Base-by-base conservation (phyloP, 2,797 vertebrate species). In the Prunella strophiata region DNA sequence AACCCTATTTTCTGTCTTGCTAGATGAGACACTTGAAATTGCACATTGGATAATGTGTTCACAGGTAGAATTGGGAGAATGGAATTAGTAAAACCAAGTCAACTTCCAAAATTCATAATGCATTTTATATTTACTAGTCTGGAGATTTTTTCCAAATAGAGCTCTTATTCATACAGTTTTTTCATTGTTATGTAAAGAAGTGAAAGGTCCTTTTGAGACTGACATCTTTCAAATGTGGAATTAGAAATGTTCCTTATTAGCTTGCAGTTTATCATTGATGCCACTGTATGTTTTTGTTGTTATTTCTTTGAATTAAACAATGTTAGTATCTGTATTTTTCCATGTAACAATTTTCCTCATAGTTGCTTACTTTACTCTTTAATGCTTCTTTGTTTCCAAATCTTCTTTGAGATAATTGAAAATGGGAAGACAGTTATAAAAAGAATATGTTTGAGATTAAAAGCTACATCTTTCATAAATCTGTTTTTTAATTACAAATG, bases 401-500 rank as follows among this genome's bases (percentile, higher is more conserved):
- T 93, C 61, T 70, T 93, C 54, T 74, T 70, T 76, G 57, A 85
- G 66, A 91, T 67, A 54, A 91, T 16, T 87, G 63, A 88, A 91
- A 91, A 83, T n/a, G 34, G 29, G 45, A 96, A 74, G 34, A 92
- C 59, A 61, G 43, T 85, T 93, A 82, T 80, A 74, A 96, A 92
- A 92, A 65, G 83, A 91, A 62, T 47, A 71, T 51, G 48, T 81
- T 91, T 89, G 80, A 93, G 85, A 93, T 89, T 14, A 94, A 96
- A 72, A 91, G 58, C 54, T 76, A 57, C 40, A 84, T 93, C 55
- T 93, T 70, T 54, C 87, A 89, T 92, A 95, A 88, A 90, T 94
- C 76, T 95, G 61, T 59, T 96, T 93, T 95, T 93, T 94, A 94
- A 94, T 91, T 89, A 83, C 71, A 94, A 94, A 92, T 92, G 48